Evolutionary conservation across 2,113 vertebrate genomes (phyloP).

Genomic region (Eleginops maclovinus): DNA sequence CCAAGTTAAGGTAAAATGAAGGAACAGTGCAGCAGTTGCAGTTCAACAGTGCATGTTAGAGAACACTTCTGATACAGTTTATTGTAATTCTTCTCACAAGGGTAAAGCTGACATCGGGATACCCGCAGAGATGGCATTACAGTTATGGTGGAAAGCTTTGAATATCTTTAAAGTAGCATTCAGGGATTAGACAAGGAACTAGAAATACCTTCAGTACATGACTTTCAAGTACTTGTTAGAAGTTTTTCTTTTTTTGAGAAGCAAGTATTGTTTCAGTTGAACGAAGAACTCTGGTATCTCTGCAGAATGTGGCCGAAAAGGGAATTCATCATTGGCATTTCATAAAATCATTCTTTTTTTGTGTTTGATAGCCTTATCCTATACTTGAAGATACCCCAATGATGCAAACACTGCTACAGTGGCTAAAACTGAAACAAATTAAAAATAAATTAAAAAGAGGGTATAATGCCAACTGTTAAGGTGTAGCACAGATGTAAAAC

Average conservation of each 20-base stretch:
- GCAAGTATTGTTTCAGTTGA: slow-evolving; percentile 7
- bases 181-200: background rate
- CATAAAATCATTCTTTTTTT: slow-evolving; percentile 12
- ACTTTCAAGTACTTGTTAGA: slow-evolving; percentile 23
- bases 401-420: background rate
- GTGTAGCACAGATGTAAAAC: slow-evolving; percentile 8
- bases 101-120: slow-evolving; percentile 47
- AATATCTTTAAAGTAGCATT: background rate
- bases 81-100: slow-evolving; percentile 55
- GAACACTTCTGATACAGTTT: slow-evolving; percentile 44
- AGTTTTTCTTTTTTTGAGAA: slow-evolving; percentile 23
- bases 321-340: background rate
- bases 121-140: slow-evolving; percentile 22
- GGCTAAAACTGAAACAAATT: background rate
- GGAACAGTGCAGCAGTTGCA: slow-evolving; percentile 49
- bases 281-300: background rate
- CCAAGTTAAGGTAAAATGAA: slow-evolving; percentile 57
- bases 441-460: slow-evolving; percentile 14
- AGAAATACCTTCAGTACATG: background rate
- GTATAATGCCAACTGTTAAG: background rate
- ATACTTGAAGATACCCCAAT: background rate
- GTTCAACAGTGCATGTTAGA: slow-evolving; percentile 40
- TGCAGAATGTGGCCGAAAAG: background rate
- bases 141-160: slow-evolving; percentile 15
- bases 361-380: background rate